Evolutionary conservation across 2,797 vertebrate genomes (phyloP).

Genomic region (Pipistrellus nathusii): DNA sequence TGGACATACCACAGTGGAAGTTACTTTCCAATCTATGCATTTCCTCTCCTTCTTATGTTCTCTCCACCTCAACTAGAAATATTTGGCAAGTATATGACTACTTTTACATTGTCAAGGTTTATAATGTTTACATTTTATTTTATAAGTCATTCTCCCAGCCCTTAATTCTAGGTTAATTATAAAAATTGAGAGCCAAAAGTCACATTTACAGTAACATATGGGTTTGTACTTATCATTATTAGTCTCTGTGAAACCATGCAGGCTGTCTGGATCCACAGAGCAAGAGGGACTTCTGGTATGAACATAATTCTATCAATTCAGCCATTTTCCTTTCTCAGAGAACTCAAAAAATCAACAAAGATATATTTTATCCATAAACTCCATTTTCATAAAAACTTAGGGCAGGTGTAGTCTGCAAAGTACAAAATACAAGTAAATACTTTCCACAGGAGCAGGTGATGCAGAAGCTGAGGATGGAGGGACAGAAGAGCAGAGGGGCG

Average conservation of each 20-base stretch:
- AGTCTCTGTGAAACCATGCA: background rate
- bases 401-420: background rate
- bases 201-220: slow-evolving; percentile 8
- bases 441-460: background rate
- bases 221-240: background rate
- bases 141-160: background rate
- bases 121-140: background rate
- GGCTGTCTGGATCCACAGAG: slow-evolving; percentile 1
- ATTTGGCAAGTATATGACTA: slow-evolving; percentile 14
- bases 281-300: background rate
- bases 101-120: slow-evolving; percentile 14
- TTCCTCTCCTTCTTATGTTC: background rate
- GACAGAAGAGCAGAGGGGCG: no score
- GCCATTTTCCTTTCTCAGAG: background rate
- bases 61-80: background rate
- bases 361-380: background rate
- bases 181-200: slow-evolving; percentile 45
- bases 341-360: background rate
- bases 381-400: slow-evolving; percentile 28
- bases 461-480: background rate
- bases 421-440: background rate
- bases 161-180: background rate
- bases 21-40: background rate
- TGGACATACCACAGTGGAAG: background rate
- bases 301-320: background rate